Conservation (phyloP, 2,797 vertebrate genomes). For the Coranthus polyacanthus region DNA sequence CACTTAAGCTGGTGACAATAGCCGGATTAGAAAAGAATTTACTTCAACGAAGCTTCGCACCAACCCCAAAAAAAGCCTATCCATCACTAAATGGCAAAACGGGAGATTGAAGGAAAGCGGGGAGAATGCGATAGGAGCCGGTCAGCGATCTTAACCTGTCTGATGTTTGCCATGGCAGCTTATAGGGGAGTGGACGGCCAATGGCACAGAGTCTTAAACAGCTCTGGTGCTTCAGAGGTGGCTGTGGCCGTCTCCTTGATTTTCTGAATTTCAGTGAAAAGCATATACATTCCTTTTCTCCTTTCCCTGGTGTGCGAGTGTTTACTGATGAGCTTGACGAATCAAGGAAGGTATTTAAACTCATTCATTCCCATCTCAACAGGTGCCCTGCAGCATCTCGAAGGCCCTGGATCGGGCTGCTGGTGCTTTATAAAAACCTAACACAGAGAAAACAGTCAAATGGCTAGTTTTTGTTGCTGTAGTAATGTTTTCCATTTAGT, state of each 20-base stretch:
- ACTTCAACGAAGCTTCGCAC: constrained; percentile 90
- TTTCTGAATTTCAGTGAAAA: constrained; percentile 83
- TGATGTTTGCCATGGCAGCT: constrained; percentile 90
- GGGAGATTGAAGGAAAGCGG: constrained; percentile 90
- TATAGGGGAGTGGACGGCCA: constrained; percentile 73
- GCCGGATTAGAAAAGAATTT: constrained; percentile 98
- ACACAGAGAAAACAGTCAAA: no score
- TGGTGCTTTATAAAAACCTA: background rate
- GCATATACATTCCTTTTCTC: constrained; percentile 41
- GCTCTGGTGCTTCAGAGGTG: constrained; percentile 66
- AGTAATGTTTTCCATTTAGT: no score
- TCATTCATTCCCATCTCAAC: constrained; percentile 41
- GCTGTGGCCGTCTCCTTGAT: constrained; percentile 88
- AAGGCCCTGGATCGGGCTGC: constrained; percentile 1
- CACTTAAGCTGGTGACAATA: constrained; percentile 98
- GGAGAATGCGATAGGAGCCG: constrained; percentile 95
- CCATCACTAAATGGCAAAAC: constrained; percentile 87
- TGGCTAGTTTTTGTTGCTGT: no score
- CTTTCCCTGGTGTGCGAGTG: constrained; percentile 48
- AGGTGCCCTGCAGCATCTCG: constrained; percentile 38
- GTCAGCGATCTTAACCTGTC: constrained; percentile 93
- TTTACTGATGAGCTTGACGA: constrained; percentile 66
- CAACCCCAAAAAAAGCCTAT: constrained; percentile 87
- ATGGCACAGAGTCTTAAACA: constrained; percentile 86
- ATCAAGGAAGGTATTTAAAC: constrained; percentile 46